Evolutionary conservation across 2,888 invertebrate genomes (phyloP), one percentile per base, ranked within the genome.

Genomic region (Xylota sylvarum): DNA sequence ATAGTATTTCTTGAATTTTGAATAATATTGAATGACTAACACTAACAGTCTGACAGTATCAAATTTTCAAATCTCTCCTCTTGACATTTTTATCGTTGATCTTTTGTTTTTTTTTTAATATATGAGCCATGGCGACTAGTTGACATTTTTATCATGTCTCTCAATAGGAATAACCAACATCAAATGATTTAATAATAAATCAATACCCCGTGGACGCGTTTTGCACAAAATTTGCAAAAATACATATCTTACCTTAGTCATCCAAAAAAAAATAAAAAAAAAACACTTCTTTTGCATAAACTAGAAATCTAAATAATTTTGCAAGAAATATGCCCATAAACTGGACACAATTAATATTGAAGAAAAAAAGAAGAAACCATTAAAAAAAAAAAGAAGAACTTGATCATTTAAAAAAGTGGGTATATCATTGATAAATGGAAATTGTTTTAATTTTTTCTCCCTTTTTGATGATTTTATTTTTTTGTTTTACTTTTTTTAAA

Each of bases 241-340:
- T 10, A n/a, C 5, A 35, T 17, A 23, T 30, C 35, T 50, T n/a
- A 65, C 32, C 50, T 32, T 32, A 65, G 48, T 65, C 65, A 65
- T 32, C 48, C 10, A 2, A 35, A 35, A 43, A 10, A n/a, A n/a
- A n/a, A n/a, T n/a, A n/a, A n/a, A 46, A 19, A 32, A 14, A 1
- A 7, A 5, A 52, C 27, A 17, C 14, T 55, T 52, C 48, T 23
- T 67, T 52, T 35, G 37, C 67, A 67, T 67, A 67, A 67, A 67
- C 23, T 52, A 19, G 50, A 37, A 67, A 67, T 67, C 37, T 23
- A 35, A 50, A 35, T 35, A 23, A 35, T 48, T 65, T 50, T n/a
- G 46, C 64, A 30, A 17, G 6, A 64, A 46, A 65, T 48, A n/a
- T 50, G 32, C 32, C 32, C 37, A 67, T 27, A 52, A 67, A 67